Conservation (phyloP, 2,113 vertebrate genomes). For the Fukomys damarensis region DNA sequence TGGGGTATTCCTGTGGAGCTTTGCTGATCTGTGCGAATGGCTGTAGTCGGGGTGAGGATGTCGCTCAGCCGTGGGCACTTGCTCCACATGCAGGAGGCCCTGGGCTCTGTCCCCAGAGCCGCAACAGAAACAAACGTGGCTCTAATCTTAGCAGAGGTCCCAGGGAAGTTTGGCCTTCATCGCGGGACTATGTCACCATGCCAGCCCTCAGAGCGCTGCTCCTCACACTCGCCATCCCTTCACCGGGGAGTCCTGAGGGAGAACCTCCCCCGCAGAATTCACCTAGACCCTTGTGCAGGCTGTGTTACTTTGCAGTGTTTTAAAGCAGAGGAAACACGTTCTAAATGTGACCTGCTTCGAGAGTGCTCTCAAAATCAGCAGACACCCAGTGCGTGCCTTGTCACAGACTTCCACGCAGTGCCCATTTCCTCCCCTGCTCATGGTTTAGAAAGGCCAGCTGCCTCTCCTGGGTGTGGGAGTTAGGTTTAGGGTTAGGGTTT, state of each 20-base stretch:
- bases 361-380: not conserved
- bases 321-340: not conserved
- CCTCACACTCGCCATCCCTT: not conserved
- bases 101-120: not conserved
- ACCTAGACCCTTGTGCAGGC: not conserved
- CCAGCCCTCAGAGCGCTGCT: not conserved
- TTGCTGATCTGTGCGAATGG: not conserved
- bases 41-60: not conserved
- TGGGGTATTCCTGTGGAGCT: not conserved
- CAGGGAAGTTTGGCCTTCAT: not conserved
- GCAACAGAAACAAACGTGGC: not conserved
- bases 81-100: not conserved
- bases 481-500: not conserved
- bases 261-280: not conserved
- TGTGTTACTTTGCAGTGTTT: not conserved
- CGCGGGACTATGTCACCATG: not conserved
- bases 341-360: not conserved
- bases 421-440: not conserved
- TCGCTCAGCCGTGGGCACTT: not conserved
- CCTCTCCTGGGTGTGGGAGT: not conserved
- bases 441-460: not conserved
- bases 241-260: not conserved
- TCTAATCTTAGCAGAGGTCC: not conserved
- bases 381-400: not conserved
- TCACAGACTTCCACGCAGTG: too few species aligned